Base-by-base conservation (phyloP, 1,140 invertebrate species). In the Ceratina australensis region DNA sequence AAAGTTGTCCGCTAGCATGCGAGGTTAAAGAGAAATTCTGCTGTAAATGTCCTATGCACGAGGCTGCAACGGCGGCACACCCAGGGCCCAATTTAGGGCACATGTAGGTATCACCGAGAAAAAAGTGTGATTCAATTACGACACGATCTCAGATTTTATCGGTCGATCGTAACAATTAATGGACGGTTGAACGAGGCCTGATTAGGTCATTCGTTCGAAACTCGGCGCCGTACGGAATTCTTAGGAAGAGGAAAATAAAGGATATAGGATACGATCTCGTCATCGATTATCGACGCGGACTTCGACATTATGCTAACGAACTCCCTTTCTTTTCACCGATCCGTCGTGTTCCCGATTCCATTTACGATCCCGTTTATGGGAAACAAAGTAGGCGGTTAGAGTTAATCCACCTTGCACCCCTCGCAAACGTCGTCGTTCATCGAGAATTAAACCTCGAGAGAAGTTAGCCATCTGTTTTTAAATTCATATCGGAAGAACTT, bases 251-350 rank as follows among this genome's bases (percentile, higher is more conserved):
- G 60, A n/a, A 42, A n/a, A 63, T n/a, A 33, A 13, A 42, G 0
- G 18, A 20, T 54, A 16, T 69, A 22, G 18, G 22, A 15, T 13
- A 2, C n/a, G 64, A 20, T 61, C n/a, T n/a, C 13, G 64, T 54
- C 64, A 71, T 56, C 63, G 75, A 82, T 83, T 78, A 69, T 68
- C 68, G 20, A 50, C 49, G 20, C 22, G n/a, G 47, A 50, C 50
- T 68, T 73, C 33, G 33, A 18, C 18, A 68, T 82, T 59, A 71
- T 72, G 61, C 69, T 78, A 83, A 83, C 61, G 26, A 56, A 42
- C 56, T 65, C 22, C 65, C 66, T 33, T 66, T 52, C 26, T 26
- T 52, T 22, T 28, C 20, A 20, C n/a, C 47, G 24, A n/a, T 16
- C 12, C 47, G 22, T 18, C 67, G 13, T 47, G 26, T 22, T 72